phyloP scores from a whole-genome alignment of 2,888 invertebrate genomes.

The Nebria salina region DNA sequence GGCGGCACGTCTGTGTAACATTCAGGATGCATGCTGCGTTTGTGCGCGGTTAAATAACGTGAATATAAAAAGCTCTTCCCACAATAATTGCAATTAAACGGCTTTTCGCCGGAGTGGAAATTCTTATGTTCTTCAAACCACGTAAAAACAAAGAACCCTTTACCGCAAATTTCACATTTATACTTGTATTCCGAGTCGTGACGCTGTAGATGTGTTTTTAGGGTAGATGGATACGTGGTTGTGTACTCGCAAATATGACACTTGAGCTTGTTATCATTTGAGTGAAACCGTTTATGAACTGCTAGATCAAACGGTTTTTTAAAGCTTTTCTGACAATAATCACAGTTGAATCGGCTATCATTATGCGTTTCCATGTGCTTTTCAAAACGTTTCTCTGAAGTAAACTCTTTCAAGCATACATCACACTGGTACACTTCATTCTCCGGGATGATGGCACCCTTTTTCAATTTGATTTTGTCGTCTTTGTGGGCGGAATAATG shows the following conservation, averaged over 20 bases:
- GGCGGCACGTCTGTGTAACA: slow-evolving; percentile 56
- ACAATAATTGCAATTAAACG: slow-evolving; percentile 66
- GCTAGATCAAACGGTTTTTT: slow-evolving; percentile 59
- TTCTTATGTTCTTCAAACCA: slow-evolving; percentile 70
- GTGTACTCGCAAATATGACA: slow-evolving; percentile 59
- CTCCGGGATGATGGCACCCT: slow-evolving; percentile 21
- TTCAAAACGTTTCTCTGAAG: slow-evolving; percentile 55
- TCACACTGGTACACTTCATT: slow-evolving; percentile 54
- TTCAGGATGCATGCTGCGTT: slow-evolving; percentile 65
- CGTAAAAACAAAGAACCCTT: slow-evolving; percentile 66
- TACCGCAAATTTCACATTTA: slow-evolving; percentile 66
- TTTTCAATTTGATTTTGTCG: slow-evolving; percentile 33
- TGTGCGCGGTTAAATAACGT: slow-evolving; percentile 66
- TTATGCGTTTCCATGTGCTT: slow-evolving; percentile 60
- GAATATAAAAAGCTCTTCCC: slow-evolving; percentile 65
- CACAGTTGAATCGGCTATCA: slow-evolving; percentile 58
- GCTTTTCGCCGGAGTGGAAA: slow-evolving; percentile 67
- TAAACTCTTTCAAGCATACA: slow-evolving; percentile 58
- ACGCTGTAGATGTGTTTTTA: slow-evolving; percentile 58
- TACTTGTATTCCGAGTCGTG: slow-evolving; percentile 62
- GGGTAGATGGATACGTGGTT: slow-evolving; percentile 56
- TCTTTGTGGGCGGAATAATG: slow-evolving; percentile 49
- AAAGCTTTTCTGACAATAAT: slow-evolving; percentile 58
- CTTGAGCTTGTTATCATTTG: slow-evolving; percentile 56
- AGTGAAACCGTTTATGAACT: slow-evolving; percentile 58